phyloP scores from a whole-genome alignment of 1,140 invertebrate species.

The Hyphantria cunea region DNA sequence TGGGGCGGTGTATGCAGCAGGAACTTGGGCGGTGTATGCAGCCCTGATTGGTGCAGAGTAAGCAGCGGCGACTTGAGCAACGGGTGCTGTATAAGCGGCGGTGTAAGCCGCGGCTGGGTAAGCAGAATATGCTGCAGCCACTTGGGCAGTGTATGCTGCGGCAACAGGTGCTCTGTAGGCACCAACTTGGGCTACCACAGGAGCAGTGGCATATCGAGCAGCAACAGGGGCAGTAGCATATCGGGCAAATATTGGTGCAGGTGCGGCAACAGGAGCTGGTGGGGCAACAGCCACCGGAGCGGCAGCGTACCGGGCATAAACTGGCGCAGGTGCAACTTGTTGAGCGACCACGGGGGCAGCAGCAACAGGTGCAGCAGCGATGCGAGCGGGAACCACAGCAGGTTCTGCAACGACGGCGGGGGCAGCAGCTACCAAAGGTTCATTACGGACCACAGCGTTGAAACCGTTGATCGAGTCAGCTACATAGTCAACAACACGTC shows the following conservation, averaged over 20 bases:
- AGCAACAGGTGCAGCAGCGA: conserved; percentile 3
- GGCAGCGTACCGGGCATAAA: conserved; percentile 34
- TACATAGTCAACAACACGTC: conserved; percentile 82
- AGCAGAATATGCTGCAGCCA: conserved; percentile 19
- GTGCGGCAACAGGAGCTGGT: neutral
- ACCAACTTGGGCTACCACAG: neutral
- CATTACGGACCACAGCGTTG: conserved; percentile 83
- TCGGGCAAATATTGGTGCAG: neutral
- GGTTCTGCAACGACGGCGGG: conserved; percentile 61
- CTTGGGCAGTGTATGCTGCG: conserved; percentile 22
- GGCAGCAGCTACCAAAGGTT: conserved; percentile 63
- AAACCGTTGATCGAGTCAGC: conserved; percentile 84
- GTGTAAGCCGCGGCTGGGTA: conserved; percentile 13
- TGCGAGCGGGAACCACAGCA: conserved; percentile 28
- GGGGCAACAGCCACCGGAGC: conserved; percentile 20
- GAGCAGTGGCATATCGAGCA: neutral
- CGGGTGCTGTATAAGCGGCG: conserved; percentile 27
- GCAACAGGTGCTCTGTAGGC: conserved; percentile 22
- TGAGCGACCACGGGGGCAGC: conserved; percentile 24
- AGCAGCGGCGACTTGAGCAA: conserved; percentile 4
- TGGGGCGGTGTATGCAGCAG: conserved; percentile 25
- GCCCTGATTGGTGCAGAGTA: conserved; percentile 8
- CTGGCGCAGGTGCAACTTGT: conserved; percentile 4
- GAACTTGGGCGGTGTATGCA: conserved; percentile 33
- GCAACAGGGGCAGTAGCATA: neutral